Percentiles rank a stretch among this genome's conserved stretches.
These are phyloP conservation scores for Drosophila flavopinicola DNA, from an alignment of 2,888 invertebrate species.

Conservation along the genomic window DNA sequence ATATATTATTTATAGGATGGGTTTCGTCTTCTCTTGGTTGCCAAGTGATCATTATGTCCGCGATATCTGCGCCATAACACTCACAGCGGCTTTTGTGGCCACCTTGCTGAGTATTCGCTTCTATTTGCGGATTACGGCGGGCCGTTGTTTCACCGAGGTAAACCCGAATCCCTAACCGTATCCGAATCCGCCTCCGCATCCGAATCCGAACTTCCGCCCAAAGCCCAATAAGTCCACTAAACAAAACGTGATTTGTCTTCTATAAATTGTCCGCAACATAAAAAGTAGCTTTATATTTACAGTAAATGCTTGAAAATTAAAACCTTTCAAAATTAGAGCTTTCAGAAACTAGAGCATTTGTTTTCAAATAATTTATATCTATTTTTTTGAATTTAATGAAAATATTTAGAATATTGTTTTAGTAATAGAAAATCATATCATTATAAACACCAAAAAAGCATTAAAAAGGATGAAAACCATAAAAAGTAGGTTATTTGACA, in stretches of 20 bases:
- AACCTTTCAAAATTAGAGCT: too few species aligned
- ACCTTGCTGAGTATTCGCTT: slow-evolving; percentile 81
- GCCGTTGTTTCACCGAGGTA: slow-evolving; percentile 82
- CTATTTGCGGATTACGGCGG: slow-evolving; percentile 82
- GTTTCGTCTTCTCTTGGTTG: slow-evolving; percentile 73
- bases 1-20: slow-evolving; percentile 79
- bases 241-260: background rate
- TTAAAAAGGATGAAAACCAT: too few species aligned
- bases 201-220: background rate
- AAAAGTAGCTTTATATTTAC: too few species aligned
- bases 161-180: slow-evolving; percentile 29
- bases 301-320: too few species aligned
- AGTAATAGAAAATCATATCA: too few species aligned
- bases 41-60: slow-evolving; percentile 75
- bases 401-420: too few species aligned
- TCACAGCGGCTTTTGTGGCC: slow-evolving; percentile 75
- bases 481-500: too few species aligned
- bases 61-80: slow-evolving; percentile 73
- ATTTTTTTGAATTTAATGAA: too few species aligned
- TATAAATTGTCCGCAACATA: background rate
- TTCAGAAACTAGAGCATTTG: too few species aligned
- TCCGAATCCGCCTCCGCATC: background rate
- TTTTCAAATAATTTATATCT: too few species aligned
- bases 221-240: background rate
- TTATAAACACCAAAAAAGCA: too few species aligned